Percentiles rank a stretch among this genome's conserved stretches.
phyloP scores from a whole-genome alignment of 1,140 invertebrate genomes.

The Hetaerina americana region DNA sequence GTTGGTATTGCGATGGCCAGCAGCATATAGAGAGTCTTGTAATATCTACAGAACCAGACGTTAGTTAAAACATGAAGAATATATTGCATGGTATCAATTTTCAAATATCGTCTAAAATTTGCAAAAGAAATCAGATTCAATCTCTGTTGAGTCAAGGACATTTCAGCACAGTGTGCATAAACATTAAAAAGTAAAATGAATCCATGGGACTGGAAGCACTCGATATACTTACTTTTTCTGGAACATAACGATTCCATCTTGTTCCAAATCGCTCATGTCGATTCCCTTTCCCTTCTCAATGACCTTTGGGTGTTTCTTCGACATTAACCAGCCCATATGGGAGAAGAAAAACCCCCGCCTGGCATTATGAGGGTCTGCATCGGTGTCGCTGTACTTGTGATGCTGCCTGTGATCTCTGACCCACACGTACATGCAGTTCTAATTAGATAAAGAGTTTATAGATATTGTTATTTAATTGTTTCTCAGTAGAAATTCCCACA shows the following conservation, averaged over 20 bases:
- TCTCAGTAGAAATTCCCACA: too few relatives aligned
- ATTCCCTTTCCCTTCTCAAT: constrained; percentile 46
- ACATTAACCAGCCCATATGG: constrained; percentile 48
- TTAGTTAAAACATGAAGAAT: too few relatives aligned
- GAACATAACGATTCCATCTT: constrained; percentile 54
- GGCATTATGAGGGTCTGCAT: constrained; percentile 51
- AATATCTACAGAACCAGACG: constrained; percentile 49
- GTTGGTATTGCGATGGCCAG: constrained; percentile 59
- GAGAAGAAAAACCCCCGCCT: constrained; percentile 49
- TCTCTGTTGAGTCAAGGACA: too few relatives aligned
- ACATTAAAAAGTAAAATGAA: too few relatives aligned
- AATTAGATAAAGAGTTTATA: too few relatives aligned
- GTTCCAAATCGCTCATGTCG: constrained; percentile 53
- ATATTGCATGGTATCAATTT: neutral
- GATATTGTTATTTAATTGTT: too few relatives aligned
- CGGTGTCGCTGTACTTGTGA: constrained; percentile 51
- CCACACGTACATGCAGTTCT: constrained; percentile 41
- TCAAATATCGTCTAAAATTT: neutral
- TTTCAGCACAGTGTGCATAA: neutral
- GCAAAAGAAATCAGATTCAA: neutral
- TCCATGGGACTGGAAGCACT: too few relatives aligned
- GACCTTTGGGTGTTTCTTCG: constrained; percentile 46
- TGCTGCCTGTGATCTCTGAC: constrained; percentile 48
- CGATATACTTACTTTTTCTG: constrained; percentile 57
- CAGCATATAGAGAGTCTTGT: constrained; percentile 47